phyloP scores from a whole-genome alignment of 2,888 invertebrate species.

The Serripes groenlandicus region DNA sequence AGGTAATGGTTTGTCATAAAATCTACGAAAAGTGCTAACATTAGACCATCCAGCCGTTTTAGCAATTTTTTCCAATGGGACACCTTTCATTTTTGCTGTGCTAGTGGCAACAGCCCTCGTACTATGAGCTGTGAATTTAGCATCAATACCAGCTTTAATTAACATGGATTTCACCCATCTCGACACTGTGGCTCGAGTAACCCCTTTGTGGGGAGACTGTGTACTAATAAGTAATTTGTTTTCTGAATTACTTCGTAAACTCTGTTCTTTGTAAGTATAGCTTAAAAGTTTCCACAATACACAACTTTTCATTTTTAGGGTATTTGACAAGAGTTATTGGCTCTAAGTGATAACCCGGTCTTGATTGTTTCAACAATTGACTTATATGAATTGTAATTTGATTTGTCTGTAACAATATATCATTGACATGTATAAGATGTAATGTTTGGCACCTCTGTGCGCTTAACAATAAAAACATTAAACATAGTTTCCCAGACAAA shows the following conservation, averaged over 20 bases:
- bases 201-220: slow-evolving; percentile 31
- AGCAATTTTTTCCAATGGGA: too few relatives aligned
- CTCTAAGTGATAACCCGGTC: slow-evolving; percentile 42
- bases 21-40: too few relatives aligned
- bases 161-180: slow-evolving; percentile 53
- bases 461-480: too few relatives aligned
- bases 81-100: slow-evolving; percentile 21
- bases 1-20: too few relatives aligned
- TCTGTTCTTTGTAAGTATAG: slow-evolving; percentile 39
- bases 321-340: slow-evolving; percentile 25
- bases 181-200: slow-evolving; percentile 39
- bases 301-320: slow-evolving; percentile 26
- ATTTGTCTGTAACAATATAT: slow-evolving; percentile 4
- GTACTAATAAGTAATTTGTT: too few relatives aligned
- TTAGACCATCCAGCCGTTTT: too few relatives aligned
- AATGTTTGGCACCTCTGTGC: too few relatives aligned
- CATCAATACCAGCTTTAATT: slow-evolving; percentile 43
- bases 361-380: slow-evolving; percentile 53
- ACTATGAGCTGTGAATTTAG: slow-evolving; percentile 48
- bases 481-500: slow-evolving; percentile 44
- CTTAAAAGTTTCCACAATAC: slow-evolving; percentile 28
- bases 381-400: too few relatives aligned
- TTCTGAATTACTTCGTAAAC: too few relatives aligned
- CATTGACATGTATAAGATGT: slow-evolving; percentile 48
- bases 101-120: slow-evolving; percentile 44